Evolutionary conservation across 2,797 vertebrate genomes (phyloP).

Genomic region (Lepus oiostolus): DNA sequence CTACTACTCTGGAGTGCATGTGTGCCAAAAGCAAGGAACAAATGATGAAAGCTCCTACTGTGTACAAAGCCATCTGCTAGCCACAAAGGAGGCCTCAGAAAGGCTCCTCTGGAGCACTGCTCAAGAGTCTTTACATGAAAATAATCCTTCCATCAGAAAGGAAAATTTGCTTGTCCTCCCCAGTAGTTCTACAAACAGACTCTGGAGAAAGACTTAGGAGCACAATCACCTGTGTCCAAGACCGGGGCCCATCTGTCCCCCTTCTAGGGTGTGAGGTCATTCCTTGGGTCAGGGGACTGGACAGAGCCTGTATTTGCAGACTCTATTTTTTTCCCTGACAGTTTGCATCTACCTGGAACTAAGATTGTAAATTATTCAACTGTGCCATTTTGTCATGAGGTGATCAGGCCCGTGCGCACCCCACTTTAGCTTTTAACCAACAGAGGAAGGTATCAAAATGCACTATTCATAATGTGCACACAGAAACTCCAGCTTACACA

Average conservation of each 20-base stretch:
- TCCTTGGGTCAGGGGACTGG: background rate
- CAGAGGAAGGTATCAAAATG: background rate
- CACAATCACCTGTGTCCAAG: background rate
- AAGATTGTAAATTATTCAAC: background rate
- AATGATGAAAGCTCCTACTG: background rate
- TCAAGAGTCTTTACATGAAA: conserved; percentile 9
- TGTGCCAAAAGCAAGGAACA: background rate
- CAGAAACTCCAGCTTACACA: conserved; percentile 36
- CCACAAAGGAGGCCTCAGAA: background rate
- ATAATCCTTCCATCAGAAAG: background rate
- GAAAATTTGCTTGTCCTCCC: background rate
- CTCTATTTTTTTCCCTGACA: background rate
- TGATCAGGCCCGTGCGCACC: background rate
- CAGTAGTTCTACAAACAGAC: background rate
- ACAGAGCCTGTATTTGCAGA: background rate
- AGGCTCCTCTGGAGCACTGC: background rate
- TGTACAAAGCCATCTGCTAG: background rate
- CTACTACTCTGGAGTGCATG: background rate
- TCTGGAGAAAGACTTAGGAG: background rate
- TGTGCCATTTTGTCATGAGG: background rate
- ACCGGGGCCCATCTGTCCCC: background rate
- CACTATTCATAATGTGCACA: background rate
- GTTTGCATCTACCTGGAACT: conserved; percentile 29
- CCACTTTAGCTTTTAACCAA: conserved; percentile 18
- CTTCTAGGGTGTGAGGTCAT: background rate